These are phyloP conservation scores for Sphaeridia pumilis DNA, from an alignment of 2,888 invertebrate genomes.

Conservation along the genomic window DNA sequence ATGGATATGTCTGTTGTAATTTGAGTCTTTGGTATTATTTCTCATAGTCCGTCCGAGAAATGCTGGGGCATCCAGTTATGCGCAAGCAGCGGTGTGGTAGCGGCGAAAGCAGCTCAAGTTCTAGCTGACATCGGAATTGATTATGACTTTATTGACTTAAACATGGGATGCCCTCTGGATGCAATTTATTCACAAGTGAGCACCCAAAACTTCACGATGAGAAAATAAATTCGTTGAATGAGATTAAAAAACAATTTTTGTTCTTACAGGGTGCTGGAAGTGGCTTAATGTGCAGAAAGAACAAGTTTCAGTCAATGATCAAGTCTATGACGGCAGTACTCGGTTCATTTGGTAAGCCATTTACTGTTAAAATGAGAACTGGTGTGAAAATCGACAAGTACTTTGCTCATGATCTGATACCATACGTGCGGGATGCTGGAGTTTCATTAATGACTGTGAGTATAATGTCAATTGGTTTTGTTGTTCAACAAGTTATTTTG, in stretches of 20 bases:
- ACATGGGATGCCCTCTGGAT: slow-evolving; percentile 96
- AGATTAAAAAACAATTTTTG: too few species aligned
- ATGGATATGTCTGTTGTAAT: too few species aligned
- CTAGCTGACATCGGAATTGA: slow-evolving; percentile 56
- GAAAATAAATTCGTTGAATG: too few species aligned
- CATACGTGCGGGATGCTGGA: slow-evolving; percentile 70
- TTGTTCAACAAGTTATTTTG: too few species aligned
- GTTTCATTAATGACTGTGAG: slow-evolving; percentile 70
- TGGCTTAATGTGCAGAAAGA: slow-evolving; percentile 62
- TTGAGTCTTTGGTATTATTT: too few species aligned
- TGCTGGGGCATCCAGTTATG: slow-evolving; percentile 65
- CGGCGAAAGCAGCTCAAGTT: slow-evolving; percentile 78
- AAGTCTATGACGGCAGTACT: slow-evolving; percentile 58
- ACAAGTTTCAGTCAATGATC: slow-evolving; percentile 66
- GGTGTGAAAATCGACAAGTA: slow-evolving; percentile 79
- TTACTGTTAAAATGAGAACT: slow-evolving; percentile 89
- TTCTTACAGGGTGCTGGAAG: slow-evolving; percentile 75
- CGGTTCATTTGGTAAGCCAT: slow-evolving; percentile 49
- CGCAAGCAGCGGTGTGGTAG: slow-evolving; percentile 75
- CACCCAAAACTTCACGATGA: neutral
- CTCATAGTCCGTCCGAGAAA: slow-evolving; percentile 47
- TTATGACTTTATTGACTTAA: slow-evolving; percentile 89
- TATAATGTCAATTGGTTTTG: too few species aligned
- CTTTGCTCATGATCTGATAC: slow-evolving; percentile 74
- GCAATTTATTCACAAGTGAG: slow-evolving; percentile 68